These are phyloP conservation scores for Ferrisia virgata DNA, from an alignment of 2,888 invertebrate genomes.

Conservation along the genomic window DNA sequence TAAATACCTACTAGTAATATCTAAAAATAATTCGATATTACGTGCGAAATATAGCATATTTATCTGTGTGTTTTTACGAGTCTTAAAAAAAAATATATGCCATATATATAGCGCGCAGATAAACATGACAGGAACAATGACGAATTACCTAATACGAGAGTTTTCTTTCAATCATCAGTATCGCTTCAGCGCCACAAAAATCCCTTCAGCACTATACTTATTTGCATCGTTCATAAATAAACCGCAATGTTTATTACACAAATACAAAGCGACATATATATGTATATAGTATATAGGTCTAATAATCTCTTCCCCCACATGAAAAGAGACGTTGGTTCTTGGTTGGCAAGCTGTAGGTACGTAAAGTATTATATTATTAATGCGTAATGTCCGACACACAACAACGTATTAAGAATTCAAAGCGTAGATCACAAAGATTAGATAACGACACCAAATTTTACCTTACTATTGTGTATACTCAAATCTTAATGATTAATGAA, in stretches of 20 bases:
- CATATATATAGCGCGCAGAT: not conserved
- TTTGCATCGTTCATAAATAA: not conserved
- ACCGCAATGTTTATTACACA: not conserved
- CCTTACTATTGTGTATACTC: not conserved
- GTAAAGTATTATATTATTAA: constrained; percentile 5
- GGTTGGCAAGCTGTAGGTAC: not conserved
- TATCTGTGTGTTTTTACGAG: too few relatives aligned
- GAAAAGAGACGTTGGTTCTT: too few relatives aligned
- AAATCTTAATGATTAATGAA: constrained; percentile 28
- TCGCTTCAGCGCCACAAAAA: not conserved
- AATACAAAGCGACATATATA: too few relatives aligned
- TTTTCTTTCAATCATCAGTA: not conserved
- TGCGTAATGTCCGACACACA: constrained; percentile 1
- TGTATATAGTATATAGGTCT: not conserved
- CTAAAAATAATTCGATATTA: not conserved
- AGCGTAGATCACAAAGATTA: constrained; percentile 5
- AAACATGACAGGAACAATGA: not conserved
- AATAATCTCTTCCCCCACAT: not conserved
- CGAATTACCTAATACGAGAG: not conserved
- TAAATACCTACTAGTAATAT: not conserved
- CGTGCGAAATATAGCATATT: not conserved
- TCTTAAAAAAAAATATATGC: not conserved
- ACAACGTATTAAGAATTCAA: constrained; percentile 25
- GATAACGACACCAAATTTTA: constrained; percentile 23
- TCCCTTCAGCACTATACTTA: not conserved